A percentile compares a stretch with the other conserved stretches of the same genome.
phyloP scores from a whole-genome alignment of 2,113 vertebrate genomes.

The Ardeotis arabs region DNA sequence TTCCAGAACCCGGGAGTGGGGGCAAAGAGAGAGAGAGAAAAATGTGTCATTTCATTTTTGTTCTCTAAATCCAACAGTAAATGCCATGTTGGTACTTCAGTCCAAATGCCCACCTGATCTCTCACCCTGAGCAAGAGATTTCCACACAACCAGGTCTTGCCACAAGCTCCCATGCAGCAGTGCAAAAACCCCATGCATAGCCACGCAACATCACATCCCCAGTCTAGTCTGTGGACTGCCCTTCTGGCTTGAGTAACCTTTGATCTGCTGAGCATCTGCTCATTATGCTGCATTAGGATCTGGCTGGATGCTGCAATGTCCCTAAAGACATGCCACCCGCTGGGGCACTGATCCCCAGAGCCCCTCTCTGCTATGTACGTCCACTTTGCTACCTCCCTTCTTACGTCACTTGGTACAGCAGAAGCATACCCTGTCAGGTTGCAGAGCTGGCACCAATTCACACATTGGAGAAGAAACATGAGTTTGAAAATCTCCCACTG shows the following conservation, averaged over 20 bases:
- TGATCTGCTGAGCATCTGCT: background rate
- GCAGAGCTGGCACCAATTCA: background rate
- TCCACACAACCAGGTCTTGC: too few relatives aligned
- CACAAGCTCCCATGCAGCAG: too few relatives aligned
- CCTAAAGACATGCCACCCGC: background rate
- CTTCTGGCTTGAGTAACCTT: background rate
- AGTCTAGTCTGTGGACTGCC: background rate
- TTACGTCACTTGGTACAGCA: background rate
- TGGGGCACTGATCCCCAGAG: background rate
- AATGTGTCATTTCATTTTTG: background rate
- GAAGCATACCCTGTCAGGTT: background rate
- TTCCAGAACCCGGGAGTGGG: background rate
- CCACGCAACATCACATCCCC: too few relatives aligned
- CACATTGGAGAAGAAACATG: background rate
- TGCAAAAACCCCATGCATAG: too few relatives aligned
- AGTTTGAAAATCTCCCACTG: background rate
- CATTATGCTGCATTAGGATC: fast-evolving
- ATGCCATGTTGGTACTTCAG: too few relatives aligned
- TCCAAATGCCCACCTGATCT: too few relatives aligned
- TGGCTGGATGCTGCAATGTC: background rate
- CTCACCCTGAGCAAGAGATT: too few relatives aligned
- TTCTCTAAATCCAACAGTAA: background rate
- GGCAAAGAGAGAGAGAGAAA: background rate
- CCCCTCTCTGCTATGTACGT: background rate
- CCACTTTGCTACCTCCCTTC: background rate